phyloP scores from a whole-genome alignment of 2,888 invertebrate genomes.

The Idaea dimidiata region DNA sequence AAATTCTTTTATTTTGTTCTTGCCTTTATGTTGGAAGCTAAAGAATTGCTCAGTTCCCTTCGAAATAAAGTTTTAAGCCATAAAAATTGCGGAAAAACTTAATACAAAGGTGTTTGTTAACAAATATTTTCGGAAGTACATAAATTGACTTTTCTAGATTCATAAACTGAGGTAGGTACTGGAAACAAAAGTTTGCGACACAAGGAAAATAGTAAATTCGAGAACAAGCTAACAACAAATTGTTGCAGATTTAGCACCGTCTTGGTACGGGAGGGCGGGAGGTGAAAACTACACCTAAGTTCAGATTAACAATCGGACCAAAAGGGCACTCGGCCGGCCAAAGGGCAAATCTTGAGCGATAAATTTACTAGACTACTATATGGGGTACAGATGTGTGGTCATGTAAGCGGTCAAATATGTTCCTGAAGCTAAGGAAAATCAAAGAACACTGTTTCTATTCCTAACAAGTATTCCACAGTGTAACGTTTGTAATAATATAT shows the following conservation, averaged over 20 bases:
- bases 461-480: too few species aligned
- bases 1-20: background rate
- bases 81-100: background rate
- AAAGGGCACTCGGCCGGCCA: constrained; percentile 48
- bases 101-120: constrained; percentile 6
- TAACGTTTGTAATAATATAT: too few species aligned
- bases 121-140: constrained; percentile 19
- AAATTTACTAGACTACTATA: constrained; percentile 41
- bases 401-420: background rate
- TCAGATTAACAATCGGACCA: constrained; percentile 69
- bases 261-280: constrained; percentile 48
- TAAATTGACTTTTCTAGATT: background rate
- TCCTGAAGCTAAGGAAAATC: background rate
- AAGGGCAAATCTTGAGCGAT: constrained; percentile 48
- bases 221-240: constrained; percentile 39
- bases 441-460: background rate
- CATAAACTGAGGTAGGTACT: constrained; percentile 12
- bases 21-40: background rate
- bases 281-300: constrained; percentile 74
- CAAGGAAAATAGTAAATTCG: constrained; percentile 33
- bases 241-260: constrained; percentile 52
- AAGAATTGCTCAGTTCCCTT: background rate
- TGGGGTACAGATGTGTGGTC: background rate
- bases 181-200: constrained; percentile 10
- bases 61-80: background rate